These are phyloP conservation scores for Myiozetetes cayanensis DNA, from an alignment of 2,113 vertebrate genomes.

Conservation along the genomic window DNA sequence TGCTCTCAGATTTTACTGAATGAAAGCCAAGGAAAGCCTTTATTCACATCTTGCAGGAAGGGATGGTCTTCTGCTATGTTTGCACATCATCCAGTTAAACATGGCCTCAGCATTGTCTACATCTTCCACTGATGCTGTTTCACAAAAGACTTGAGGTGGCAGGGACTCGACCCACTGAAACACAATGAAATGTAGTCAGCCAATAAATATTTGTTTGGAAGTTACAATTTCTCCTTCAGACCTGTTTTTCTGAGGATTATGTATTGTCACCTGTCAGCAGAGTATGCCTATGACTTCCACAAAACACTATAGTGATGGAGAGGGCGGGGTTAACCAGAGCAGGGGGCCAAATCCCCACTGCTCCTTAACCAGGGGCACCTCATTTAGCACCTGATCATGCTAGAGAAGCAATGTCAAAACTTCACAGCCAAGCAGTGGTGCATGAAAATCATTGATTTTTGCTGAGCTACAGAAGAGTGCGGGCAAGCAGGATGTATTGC, in stretches of 20 bases:
- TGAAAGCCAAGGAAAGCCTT: background rate
- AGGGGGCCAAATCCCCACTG: background rate
- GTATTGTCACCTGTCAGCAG: background rate
- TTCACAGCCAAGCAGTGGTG: background rate
- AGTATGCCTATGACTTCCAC: background rate
- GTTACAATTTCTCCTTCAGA: background rate
- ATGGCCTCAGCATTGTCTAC: background rate
- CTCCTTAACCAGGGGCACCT: background rate
- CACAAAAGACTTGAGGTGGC: background rate
- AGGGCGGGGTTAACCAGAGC: background rate
- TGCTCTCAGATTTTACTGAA: background rate
- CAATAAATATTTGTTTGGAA: background rate
- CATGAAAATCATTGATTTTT: background rate
- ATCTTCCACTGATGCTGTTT: background rate
- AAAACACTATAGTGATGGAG: background rate
- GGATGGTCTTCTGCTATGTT: background rate
- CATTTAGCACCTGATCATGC: background rate
- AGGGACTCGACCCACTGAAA: background rate
- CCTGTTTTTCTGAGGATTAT: background rate
- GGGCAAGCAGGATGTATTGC: background rate
- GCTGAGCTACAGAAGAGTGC: background rate
- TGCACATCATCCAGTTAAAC: background rate
- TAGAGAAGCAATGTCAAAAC: background rate
- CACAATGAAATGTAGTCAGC: background rate
- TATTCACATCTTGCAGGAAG: background rate